Conservation (phyloP, 2,888 invertebrate species). For the Drosophila mulleri region DNA sequence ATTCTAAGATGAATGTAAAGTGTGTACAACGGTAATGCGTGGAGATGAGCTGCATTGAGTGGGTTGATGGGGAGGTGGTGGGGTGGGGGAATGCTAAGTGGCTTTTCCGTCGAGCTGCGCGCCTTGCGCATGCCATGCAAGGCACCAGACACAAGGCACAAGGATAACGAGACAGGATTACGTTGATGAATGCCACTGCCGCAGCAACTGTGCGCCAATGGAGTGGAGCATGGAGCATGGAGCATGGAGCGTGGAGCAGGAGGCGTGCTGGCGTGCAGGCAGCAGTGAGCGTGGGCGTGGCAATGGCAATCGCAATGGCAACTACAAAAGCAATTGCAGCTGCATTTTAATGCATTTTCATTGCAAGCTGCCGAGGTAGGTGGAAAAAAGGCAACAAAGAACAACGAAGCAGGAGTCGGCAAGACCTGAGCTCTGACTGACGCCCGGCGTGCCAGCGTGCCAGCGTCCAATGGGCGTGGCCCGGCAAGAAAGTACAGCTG, state of each 20-base stretch:
- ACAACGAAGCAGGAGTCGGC: conserved; percentile 15
- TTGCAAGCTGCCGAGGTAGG: conserved; percentile 37
- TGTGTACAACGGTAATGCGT: conserved; percentile 26
- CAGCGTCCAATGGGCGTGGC: conserved; percentile 31
- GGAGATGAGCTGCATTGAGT: conserved; percentile 8
- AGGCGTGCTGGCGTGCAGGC: neutral
- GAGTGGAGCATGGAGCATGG: too few species aligned
- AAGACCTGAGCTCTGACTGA: conserved; percentile 19
- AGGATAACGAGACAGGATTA: conserved; percentile 71
- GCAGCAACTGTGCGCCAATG: neutral
- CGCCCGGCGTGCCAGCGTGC: conserved; percentile 19
- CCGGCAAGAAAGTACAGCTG: conserved; percentile 24
- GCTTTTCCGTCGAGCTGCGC: conserved; percentile 48
- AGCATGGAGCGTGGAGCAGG: too few species aligned
- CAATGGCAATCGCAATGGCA: conserved; percentile 13
- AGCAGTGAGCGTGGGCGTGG: conserved; percentile 6
- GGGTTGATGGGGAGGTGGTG: conserved; percentile 1
- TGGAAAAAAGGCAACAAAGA: conserved; percentile 29
- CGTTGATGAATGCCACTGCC: conserved; percentile 68
- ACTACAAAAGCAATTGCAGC: conserved; percentile 57
- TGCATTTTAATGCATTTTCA: conserved; percentile 76
- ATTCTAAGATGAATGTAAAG: conserved; percentile 47
- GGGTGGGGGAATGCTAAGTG: conserved; percentile 55
- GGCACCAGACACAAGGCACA: conserved; percentile 32
- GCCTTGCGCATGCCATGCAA: conserved; percentile 53